These are phyloP conservation scores for Chrysina gloriosa DNA, from an alignment of 2,888 invertebrate genomes.

Conservation along the genomic window DNA sequence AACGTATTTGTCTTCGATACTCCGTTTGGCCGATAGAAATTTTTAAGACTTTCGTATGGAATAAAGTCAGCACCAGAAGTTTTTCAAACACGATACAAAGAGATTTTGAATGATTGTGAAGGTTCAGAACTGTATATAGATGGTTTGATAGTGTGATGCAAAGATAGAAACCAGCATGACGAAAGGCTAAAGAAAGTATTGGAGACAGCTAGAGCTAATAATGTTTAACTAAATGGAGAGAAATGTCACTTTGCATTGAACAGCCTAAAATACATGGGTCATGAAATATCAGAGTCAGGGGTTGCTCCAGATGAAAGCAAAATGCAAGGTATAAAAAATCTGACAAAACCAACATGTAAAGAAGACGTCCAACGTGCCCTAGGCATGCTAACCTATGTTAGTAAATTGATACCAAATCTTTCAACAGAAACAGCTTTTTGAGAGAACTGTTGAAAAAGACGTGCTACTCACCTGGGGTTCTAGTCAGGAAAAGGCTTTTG, in stretches of 20 bases:
- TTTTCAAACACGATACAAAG: neutral
- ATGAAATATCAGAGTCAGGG: neutral
- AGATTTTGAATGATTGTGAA: too few species aligned
- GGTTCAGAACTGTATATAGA: too few species aligned
- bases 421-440: neutral
- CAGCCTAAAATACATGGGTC: neutral
- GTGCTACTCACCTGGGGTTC: neutral
- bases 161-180: neutral
- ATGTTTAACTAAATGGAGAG: neutral
- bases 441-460: neutral
- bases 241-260: slow-evolving; percentile 1
- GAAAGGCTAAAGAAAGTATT: neutral
- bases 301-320: too few species aligned
- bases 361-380: neutral
- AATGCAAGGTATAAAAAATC: neutral
- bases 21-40: neutral
- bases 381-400: neutral
- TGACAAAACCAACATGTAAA: neutral
- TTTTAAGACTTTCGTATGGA: neutral
- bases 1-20: neutral
- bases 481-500: slow-evolving; percentile 41
- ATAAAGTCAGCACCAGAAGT: neutral
- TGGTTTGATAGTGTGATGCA: neutral
- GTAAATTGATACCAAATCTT: neutral
- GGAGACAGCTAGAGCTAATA: neutral